phyloP scores from a whole-genome alignment of 2,888 invertebrate genomes.

The Archips crataeganus region DNA sequence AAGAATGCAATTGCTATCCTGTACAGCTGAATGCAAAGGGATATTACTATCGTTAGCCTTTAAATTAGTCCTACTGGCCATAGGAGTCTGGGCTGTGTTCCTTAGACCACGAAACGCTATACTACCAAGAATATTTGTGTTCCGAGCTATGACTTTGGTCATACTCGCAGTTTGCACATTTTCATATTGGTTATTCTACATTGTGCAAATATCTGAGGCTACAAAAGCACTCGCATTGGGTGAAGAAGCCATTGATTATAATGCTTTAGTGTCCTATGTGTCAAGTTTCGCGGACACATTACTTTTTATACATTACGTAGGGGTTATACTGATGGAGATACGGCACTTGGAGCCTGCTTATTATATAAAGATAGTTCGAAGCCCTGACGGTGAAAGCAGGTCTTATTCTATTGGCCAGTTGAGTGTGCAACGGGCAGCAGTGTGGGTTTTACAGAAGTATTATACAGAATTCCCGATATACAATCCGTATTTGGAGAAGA shows the following conservation, averaged over 20 bases:
- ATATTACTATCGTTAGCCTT: conserved; percentile 96
- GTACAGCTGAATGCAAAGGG: conserved; percentile 97
- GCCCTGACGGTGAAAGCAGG: conserved; percentile 97
- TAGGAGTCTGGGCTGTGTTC: conserved; percentile 97
- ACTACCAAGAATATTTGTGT: conserved; percentile 96
- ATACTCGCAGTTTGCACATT: conserved; percentile 96
- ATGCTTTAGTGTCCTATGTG: conserved; percentile 96
- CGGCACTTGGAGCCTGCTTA: conserved; percentile 96
- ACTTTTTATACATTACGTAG: conserved; percentile 97
- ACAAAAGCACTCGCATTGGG: conserved; percentile 92
- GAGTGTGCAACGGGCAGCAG: conserved; percentile 97
- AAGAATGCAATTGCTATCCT: conserved; percentile 90
- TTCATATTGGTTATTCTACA: conserved; percentile 99
- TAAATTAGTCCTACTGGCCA: conserved; percentile 94
- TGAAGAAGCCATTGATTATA: conserved; percentile 93
- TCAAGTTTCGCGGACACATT: conserved; percentile 97
- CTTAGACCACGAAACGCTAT: conserved; percentile 93
- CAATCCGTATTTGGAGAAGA: conserved; percentile 97
- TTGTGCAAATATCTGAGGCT: conserved; percentile 94
- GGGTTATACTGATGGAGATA: conserved; percentile 96
- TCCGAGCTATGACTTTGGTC: conserved; percentile 94
- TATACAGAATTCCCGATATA: conserved; percentile 98
- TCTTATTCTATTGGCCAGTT: conserved; percentile 96
- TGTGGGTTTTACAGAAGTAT: conserved; percentile 97
- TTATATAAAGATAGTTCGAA: conserved; percentile 95